A percentile compares a stretch with the other conserved stretches of the same genome.
These are phyloP conservation scores for Allolobophora icterica DNA, from an alignment of 2,888 invertebrate species.

Conservation along the genomic window DNA sequence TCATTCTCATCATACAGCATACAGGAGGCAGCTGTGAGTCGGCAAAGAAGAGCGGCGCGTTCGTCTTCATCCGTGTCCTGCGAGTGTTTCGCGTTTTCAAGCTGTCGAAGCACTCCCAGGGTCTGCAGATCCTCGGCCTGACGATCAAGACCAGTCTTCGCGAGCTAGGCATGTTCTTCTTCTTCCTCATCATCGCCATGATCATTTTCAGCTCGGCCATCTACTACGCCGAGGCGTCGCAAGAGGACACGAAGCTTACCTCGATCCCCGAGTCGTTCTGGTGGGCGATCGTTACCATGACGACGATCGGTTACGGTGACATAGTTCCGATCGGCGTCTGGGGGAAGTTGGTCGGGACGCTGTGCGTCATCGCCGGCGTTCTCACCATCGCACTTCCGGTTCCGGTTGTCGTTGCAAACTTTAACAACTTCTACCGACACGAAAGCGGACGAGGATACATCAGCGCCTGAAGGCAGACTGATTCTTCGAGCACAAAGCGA, in stretches of 20 bases:
- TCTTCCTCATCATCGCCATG: slow-evolving; percentile 61
- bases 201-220: slow-evolving; percentile 61
- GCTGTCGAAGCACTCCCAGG: slow-evolving; percentile 61
- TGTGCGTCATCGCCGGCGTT: slow-evolving; percentile 53
- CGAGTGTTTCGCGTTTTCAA: slow-evolving; percentile 62
- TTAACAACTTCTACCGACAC: slow-evolving; percentile 54
- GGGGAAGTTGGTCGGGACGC: slow-evolving; percentile 52
- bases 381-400: slow-evolving; percentile 54
- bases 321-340: slow-evolving; percentile 52
- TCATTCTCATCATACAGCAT: slow-evolving; percentile 54
- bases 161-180: slow-evolving; percentile 61
- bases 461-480: slow-evolving; percentile 42
- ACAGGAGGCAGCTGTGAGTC: slow-evolving; percentile 51
- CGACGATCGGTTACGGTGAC: slow-evolving; percentile 54
- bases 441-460: slow-evolving; percentile 50
- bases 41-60: slow-evolving; percentile 51
- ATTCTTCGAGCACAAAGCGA: no score
- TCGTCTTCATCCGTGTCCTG: slow-evolving; percentile 57
- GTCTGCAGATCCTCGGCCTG: slow-evolving; percentile 60
- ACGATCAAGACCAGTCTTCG: slow-evolving; percentile 59
- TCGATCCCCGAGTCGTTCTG: slow-evolving; percentile 64
- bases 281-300: slow-evolving; percentile 63
- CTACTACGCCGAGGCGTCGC: slow-evolving; percentile 60
- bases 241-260: slow-evolving; percentile 52
- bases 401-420: slow-evolving; percentile 54